A percentile compares a stretch with the other conserved stretches of the same genome.
These are phyloP conservation scores for Sphenodon punctatus DNA, from an alignment of 2,797 vertebrate genomes.

Conservation along the genomic window DNA sequence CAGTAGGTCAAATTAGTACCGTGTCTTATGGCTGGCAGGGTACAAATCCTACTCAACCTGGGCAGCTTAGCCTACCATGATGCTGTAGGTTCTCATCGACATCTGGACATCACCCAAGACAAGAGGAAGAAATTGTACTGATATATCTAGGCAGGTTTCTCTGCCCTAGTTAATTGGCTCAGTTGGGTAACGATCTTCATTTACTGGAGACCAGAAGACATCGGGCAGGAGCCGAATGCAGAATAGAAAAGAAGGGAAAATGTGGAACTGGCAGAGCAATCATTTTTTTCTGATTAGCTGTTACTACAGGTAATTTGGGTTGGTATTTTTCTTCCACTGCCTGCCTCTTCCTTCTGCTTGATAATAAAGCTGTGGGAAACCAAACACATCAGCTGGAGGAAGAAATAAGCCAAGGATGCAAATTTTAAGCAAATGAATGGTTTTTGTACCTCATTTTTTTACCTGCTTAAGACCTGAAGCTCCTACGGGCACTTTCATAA, in stretches of 20 bases:
- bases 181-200: rapidly evolving
- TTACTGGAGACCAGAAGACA: not conserved
- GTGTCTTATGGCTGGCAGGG: not conserved
- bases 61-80: not conserved
- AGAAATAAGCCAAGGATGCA: rapidly evolving
- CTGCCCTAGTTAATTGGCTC: not conserved
- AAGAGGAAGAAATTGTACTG: not conserved
- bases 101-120: not conserved
- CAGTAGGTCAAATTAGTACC: not conserved
- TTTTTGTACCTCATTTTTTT: not conserved
- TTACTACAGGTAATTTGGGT: too few relatives aligned
- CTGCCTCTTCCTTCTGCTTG: not conserved
- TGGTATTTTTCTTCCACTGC: not conserved
- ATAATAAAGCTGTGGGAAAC: not conserved
- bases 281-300: too few relatives aligned
- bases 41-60: not conserved
- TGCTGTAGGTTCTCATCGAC: not conserved
- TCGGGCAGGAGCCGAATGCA: not conserved
- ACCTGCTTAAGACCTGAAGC: not conserved
- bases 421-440: not conserved
- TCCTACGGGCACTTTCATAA: not conserved
- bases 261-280: too few relatives aligned
- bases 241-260: not conserved
- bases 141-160: rapidly evolving
- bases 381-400: not conserved